Conservation (phyloP, 1,140 invertebrate genomes). For the Bombus confusus region DNA sequence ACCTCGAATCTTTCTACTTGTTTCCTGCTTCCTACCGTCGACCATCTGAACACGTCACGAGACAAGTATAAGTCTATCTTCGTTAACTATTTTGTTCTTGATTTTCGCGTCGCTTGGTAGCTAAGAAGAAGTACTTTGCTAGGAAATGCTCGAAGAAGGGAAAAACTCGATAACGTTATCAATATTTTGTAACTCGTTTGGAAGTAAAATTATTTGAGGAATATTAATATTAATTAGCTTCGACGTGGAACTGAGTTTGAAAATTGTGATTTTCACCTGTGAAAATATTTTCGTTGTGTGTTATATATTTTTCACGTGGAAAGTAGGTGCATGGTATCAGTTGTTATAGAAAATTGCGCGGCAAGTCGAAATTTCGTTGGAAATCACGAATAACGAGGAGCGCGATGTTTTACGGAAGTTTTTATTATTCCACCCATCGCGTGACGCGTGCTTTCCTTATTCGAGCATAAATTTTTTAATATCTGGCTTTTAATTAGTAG, state of each 20-base stretch:
- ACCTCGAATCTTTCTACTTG: background rate
- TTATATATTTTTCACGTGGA: too few relatives aligned
- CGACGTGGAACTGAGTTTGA: too few relatives aligned
- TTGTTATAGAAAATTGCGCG: background rate
- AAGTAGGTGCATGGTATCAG: too few relatives aligned
- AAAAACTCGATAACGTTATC: too few relatives aligned
- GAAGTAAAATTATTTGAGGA: too few relatives aligned
- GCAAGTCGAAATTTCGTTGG: background rate
- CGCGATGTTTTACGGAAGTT: background rate
- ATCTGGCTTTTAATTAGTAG: constrained; percentile 61
- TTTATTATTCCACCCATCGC: constrained; percentile 3
- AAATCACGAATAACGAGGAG: background rate
- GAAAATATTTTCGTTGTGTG: too few relatives aligned
- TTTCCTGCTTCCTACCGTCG: background rate
- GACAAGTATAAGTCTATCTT: too few relatives aligned
- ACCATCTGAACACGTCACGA: background rate
- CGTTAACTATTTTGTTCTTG: background rate
- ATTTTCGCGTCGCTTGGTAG: background rate
- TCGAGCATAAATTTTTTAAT: constrained; percentile 62
- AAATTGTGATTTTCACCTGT: too few relatives aligned
- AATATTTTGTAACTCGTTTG: too few relatives aligned
- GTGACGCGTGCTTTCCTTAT: background rate
- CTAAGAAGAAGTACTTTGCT: too few relatives aligned
- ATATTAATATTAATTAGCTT: too few relatives aligned
- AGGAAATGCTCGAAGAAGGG: too few relatives aligned